Evolutionary conservation across 2,797 vertebrate genomes (phyloP), one percentile per base, ranked within the genome.

Genomic region (Sebastes dallii): DNA sequence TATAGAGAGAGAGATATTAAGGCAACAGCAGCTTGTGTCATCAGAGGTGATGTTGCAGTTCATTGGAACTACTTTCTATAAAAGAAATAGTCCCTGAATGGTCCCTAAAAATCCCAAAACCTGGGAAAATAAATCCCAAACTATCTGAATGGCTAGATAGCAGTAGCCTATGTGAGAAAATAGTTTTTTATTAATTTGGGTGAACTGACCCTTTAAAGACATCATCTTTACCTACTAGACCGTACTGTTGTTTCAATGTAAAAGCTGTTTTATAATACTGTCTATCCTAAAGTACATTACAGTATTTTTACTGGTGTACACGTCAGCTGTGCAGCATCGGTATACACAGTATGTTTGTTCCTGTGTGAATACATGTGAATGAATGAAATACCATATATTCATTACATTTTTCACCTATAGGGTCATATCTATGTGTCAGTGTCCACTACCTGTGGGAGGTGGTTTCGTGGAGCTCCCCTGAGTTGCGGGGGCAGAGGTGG

Each of bases 381-480:
- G 24, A 59, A n/a, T 59, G 69, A n/a, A 54, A 20, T 50, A 20
- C 46, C 46, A 46, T 46, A 46, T 46, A 46, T n/a, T 52, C 50
- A 52, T 52, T n/a, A 4, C 18, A 50, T 22, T 3, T 2, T 39
- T 67, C 42, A 50, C 24, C 39, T 18, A 9, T 50, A 27, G 64
- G 14, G 64, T 46, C 25, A 1, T 30, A 42, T 54, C 16, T 34
- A 3, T 29, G 60, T 66, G 55, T 66, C 24, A 62, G 16, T 24
- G 71, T 24, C 29, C 12, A 24, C 70, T 86, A 96, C 95, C 94
- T 88, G 93, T 93, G 11, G 78, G 83, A 5, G 75, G 83, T 1
- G 75, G 27, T 0, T 86, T 39, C 1, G 88, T 90, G 68, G 81
- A 10, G 8, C 69, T 86, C 67, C 77, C 93, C 6, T 94, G 86